A percentile compares a stretch with the other conserved stretches of the same genome.
Evolutionary conservation across 2,797 vertebrate species (phyloP).

Genomic region (Gallinago stenura): DNA sequence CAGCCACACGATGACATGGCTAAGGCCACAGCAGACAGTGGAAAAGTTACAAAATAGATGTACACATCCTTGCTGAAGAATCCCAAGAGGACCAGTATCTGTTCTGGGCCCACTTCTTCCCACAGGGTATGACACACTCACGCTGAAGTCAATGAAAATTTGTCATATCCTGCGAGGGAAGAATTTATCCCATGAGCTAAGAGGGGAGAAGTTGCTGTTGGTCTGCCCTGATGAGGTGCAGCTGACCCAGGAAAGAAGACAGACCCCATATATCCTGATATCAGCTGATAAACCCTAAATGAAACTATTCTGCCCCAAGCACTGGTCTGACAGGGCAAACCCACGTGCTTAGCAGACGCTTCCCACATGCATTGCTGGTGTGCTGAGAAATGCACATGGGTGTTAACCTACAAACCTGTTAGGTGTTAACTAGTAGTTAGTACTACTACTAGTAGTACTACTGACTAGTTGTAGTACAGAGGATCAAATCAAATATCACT

Average conservation of each 20-base stretch:
- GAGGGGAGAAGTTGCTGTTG: background rate
- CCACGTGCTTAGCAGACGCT: background rate
- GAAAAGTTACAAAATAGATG: background rate
- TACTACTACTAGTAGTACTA: too few species aligned
- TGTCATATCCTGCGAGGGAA: slow-evolving; percentile 11
- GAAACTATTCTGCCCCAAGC: background rate
- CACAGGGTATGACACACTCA: background rate
- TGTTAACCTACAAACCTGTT: background rate
- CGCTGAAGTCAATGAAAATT: background rate
- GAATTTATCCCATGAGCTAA: background rate
- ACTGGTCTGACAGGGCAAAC: background rate
- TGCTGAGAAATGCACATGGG: background rate
- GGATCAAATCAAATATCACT: background rate
- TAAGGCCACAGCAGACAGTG: background rate
- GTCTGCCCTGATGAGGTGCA: background rate
- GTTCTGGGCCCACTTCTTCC: background rate
- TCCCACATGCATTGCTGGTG: background rate
- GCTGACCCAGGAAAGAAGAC: background rate
- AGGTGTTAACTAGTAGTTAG: background rate
- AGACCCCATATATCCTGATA: background rate
- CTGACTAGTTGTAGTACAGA: background rate
- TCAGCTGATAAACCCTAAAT: background rate
- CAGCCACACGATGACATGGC: rapidly evolving
- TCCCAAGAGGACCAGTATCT: background rate
- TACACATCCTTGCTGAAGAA: background rate